Conservation (phyloP, 2,797 vertebrate genomes). For the Prionace glauca region DNA sequence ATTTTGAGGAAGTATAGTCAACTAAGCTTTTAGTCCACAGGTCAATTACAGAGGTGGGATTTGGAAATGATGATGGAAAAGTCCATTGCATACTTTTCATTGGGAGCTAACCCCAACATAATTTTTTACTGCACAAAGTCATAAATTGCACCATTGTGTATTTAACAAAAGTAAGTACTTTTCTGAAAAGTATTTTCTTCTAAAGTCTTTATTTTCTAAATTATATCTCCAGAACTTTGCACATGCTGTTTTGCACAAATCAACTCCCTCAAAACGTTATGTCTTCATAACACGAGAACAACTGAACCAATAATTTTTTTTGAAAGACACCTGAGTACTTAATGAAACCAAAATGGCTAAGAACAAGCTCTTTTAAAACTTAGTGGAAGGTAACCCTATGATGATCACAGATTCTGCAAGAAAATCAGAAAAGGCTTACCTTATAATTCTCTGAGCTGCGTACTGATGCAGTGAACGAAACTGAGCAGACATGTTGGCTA, state of each 20-base stretch:
- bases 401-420: not conserved
- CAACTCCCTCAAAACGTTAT: not conserved
- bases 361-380: not conserved
- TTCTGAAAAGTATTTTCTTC: not conserved
- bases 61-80: not conserved
- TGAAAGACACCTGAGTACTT: not conserved
- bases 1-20: not conserved
- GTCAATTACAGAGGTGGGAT: not conserved
- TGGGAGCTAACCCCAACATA: not conserved
- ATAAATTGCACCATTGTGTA: not conserved
- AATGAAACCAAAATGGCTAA: not conserved
- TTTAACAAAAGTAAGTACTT: not conserved
- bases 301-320: not conserved
- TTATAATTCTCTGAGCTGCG: constrained; percentile 95
- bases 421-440: constrained; percentile 56
- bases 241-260: not conserved
- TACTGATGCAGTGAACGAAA: constrained; percentile 95
- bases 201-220: not conserved
- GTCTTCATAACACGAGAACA: not conserved
- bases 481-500: constrained; percentile 97
- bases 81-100: not conserved
- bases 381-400: not conserved
- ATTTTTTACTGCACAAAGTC: not conserved
- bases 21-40: not conserved
- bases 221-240: not conserved